Evolutionary conservation across 2,888 invertebrate species (phyloP), one percentile per base, ranked within the genome.

Genomic region (Asteroscopus sphinx): DNA sequence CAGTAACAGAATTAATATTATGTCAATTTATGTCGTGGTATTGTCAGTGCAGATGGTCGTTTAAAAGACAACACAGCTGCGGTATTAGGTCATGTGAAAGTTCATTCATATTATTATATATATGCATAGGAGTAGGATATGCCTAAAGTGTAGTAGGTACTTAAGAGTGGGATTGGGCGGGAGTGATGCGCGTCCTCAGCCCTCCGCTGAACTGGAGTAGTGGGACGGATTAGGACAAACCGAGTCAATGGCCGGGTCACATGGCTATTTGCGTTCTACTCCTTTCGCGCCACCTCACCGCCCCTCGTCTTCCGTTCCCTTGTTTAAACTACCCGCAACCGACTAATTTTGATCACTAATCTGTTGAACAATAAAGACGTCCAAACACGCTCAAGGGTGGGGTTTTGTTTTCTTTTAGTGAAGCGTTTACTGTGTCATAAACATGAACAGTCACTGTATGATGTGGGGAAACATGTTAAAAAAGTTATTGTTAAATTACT

Each of bases 241-340:
- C 90, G 90, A 93, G 93, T 94, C 94, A 93, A 93, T 87, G 94
- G 92, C 94, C 94, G 94, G 93, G 93, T 93, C 93, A 93, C 88
- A 85, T 82, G 83, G 90, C 90, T 93, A 93, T 94, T 93, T 94
- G 87, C 85, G 92, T 91, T 84, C 86, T 76, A 83, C 85, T 85
- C 82, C 83, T 83, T 81, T 82, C 81, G 77, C 81, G 78, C 68
- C 82, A 79, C 82, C 77, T 67, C 79, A 74, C 76, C 80, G 74
- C 79, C 81, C 81, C 77, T 73, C 88, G 70, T 76, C 85, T 83
- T 87, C 87, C 89, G 84, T 82, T 84, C 87, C 86, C 85, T 83
- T 85, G 82, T 86, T 85, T 82, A 81, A 84, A 89, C 87, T 88
- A 88, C 88, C 89, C 85, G 81, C 87, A 78, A 83, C 82, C 68